Conservation (phyloP, 2,888 invertebrate species). For the Tolmerus cingulatus region DNA sequence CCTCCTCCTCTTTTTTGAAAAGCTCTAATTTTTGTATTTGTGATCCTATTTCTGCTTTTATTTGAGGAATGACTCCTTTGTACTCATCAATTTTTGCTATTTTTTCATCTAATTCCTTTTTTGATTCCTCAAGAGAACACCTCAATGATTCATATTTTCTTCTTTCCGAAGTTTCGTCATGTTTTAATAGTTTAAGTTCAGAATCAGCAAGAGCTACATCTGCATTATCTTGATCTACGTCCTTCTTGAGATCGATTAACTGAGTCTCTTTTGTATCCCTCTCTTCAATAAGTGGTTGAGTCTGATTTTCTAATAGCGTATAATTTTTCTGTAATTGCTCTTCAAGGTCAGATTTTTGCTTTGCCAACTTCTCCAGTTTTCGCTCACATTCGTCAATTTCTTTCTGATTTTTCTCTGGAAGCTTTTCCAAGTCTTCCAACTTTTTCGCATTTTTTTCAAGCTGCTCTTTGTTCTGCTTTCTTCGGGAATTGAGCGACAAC, state of each 20-base stretch:
- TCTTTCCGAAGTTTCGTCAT: conserved; percentile 58
- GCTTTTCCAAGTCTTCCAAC: conserved; percentile 69
- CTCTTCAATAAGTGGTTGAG: conserved; percentile 66
- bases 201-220: conserved; percentile 70
- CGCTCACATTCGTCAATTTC: conserved; percentile 74
- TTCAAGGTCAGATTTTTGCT: conserved; percentile 68
- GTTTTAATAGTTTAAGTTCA: conserved; percentile 77
- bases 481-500: conserved; percentile 74
- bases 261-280: conserved; percentile 69
- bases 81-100: conserved; percentile 71
- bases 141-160: conserved; percentile 59
- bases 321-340: conserved; percentile 72
- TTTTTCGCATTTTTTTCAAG: conserved; percentile 74
- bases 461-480: conserved; percentile 76
- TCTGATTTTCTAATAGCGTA: conserved; percentile 66
- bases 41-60: conserved; percentile 63
- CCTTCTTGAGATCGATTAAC: conserved; percentile 73
- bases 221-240: conserved; percentile 76
- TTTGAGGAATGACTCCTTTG: conserved; percentile 64
- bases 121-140: conserved; percentile 64
- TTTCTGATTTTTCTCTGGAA: conserved; percentile 78
- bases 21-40: conserved; percentile 58
- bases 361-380: conserved; percentile 66
- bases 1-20: conserved; percentile 59
- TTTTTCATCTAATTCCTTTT: conserved; percentile 69